A percentile compares a stretch with the other conserved stretches of the same genome.
phyloP scores from a whole-genome alignment of 2,113 vertebrate genomes.

The Corythornis madagascariensis region DNA sequence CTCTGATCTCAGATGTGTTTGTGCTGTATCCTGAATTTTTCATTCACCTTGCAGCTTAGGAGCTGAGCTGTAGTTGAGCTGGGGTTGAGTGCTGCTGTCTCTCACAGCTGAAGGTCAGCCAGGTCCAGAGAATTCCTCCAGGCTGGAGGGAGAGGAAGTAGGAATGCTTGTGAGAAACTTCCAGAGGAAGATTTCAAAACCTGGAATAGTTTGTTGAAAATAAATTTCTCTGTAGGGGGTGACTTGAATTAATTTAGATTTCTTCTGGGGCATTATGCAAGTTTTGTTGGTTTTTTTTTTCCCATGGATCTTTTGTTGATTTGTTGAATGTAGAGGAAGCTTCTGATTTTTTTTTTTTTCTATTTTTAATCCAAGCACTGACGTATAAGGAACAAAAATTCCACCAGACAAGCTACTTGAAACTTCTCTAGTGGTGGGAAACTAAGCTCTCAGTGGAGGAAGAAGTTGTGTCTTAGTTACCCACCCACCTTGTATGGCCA shows the following conservation, averaged over 20 bases:
- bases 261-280: constrained; percentile 8
- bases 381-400: constrained; percentile 10
- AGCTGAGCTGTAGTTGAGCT: not conserved
- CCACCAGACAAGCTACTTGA: not conserved
- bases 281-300: not conserved
- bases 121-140: not conserved
- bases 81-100: not conserved
- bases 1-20: not conserved
- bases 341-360: constrained; percentile 43
- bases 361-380: not conserved
- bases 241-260: constrained; percentile 20
- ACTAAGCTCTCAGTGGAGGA: not conserved
- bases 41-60: not conserved
- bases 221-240: constrained; percentile 37
- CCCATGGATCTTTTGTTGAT: constrained; percentile 48
- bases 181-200: constrained; percentile 33
- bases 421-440: constrained; percentile 50
- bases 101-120: not conserved
- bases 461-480: not conserved
- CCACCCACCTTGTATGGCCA: constrained; percentile 14
- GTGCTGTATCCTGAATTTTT: not conserved
- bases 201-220: constrained; percentile 32
- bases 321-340: constrained; percentile 31
- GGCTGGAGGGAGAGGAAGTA: not conserved
- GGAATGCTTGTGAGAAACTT: constrained; percentile 46